A percentile compares a stretch with the other conserved stretches of the same genome.
These are phyloP conservation scores for Leptopilina clavipes DNA, from an alignment of 1,140 invertebrate genomes.

Conservation along the genomic window DNA sequence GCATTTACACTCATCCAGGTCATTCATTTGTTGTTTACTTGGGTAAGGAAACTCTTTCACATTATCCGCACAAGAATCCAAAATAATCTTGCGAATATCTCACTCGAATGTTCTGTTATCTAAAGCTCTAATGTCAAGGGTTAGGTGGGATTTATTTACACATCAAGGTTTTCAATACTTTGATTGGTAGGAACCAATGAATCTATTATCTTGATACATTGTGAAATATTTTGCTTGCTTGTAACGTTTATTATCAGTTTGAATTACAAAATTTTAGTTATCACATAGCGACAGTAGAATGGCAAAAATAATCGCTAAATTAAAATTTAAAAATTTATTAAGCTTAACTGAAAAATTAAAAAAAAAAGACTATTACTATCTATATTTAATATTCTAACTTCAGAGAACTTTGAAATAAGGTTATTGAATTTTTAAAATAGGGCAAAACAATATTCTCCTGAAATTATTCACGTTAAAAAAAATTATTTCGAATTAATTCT, in stretches of 20 bases:
- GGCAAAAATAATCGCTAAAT: slow-evolving; percentile 1
- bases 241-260: slow-evolving; percentile 3
- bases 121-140: slow-evolving; percentile 24
- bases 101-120: not conserved
- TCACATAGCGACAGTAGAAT: not conserved
- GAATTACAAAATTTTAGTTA: not conserved
- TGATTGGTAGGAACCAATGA: not conserved
- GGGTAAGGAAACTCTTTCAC: not conserved
- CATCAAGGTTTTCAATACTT: slow-evolving; percentile 6
- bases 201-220: slow-evolving; percentile 18
- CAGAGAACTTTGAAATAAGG: not conserved
- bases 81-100: not conserved
- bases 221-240: not conserved
- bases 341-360: not conserved
- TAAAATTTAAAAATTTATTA: not conserved
- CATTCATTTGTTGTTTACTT: slow-evolving; percentile 17
- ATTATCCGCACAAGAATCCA: slow-evolving; percentile 12
- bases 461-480: not conserved
- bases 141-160: slow-evolving; percentile 16
- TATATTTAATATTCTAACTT: not conserved
- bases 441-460: too few species aligned
- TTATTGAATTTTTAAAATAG: too few species aligned
- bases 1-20: not conserved
- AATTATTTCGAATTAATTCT: slow-evolving; percentile 17
- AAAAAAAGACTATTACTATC: not conserved